Base-by-base conservation (phyloP, 2,797 vertebrate species). In the Hippoglossus hippoglossus region DNA sequence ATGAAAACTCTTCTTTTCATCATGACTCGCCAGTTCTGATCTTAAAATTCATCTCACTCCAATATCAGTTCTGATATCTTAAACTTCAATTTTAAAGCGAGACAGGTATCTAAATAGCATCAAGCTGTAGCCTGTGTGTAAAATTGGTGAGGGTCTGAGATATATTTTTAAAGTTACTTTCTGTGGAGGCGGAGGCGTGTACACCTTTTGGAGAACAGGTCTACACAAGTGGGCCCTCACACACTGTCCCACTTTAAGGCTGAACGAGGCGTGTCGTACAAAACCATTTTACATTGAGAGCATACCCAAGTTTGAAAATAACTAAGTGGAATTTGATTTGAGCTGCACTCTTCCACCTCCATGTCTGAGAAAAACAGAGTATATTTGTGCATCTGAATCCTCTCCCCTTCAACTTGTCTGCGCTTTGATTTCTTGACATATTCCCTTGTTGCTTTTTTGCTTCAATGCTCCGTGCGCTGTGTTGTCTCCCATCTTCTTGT, bases 391-490 rank as follows among this genome's bases (percentile, higher is more conserved):
- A 87, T 94, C 87, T 89, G 91, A 94, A 93, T 90, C 87, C 55
- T 84, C 75, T 81, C 87, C 82, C 90, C 88, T 91, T 93, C 89
- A 94, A 92, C 92, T 91, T 94, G 91, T 94, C 94, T 93, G 71
- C 64, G 82, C 94, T 95, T 94, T 95, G 93, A 95, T 95, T 94
- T 87, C 86, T 88, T 91, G 93, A 94, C 94, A 94, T 90, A 92
- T 92, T 95, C 90, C 86, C 89, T 91, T 81, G 89, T 88, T 89
- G 88, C 86, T 81, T 93, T 90, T 93, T 94, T 94, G 91, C 92
- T 94, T 94, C 91, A 91, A 74, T 93, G 93, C 93, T 90, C 87
- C 58, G 84, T 84, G 80, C 86, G 83, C 87, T 82, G 80, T 84
- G 90, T 93, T 93, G 91, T 92, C 92, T 94, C 86, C 88, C 82